Base-by-base conservation (phyloP, 2,888 invertebrate species). In the Eueremaeus valkanovi region DNA sequence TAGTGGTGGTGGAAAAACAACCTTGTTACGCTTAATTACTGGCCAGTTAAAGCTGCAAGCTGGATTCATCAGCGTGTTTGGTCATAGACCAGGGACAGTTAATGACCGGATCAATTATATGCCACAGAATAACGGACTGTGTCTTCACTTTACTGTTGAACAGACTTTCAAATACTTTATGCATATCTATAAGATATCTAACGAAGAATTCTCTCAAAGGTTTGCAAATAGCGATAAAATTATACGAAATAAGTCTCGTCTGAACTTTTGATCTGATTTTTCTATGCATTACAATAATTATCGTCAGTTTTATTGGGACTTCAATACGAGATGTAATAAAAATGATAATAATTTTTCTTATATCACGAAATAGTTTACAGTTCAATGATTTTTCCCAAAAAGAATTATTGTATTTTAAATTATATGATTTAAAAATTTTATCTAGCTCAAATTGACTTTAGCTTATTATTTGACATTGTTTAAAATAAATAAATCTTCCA, bases 1-100 rank as follows among this genome's bases (percentile, higher is more conserved):
- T 8, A 75, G 75, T 31, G 75, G 75, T 24, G 75, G 75, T 9
- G 75, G 75, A 27, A 75, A 75, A 13, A 75, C 75, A 3, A 75
- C 75, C 11, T 33, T 75, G 16, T 55, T 75, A 24, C 70, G 72
- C 13, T n/a, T 75, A 6, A 72, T 75, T 24, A 29, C 72, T 49
- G 75, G 75, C 6, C 55, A 72, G 0, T 24, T 75, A 9, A 75
- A 72, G 27, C 16, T 51, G 11, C 49, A 75, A 40, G 6, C 27
- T 0, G 75, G 75, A 3, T 29, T 18, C 11, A 72, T 75, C 16
- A 45, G 72, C 29, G 72, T 75, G 24, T 58, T 72, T 24, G 75
- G 75, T 31, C 36, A 72, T n/a, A 27, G 18, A 33, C 75, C 75
- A 3, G 72, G 72, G 9, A 55, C 36, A 18, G 75, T 68, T 16